A percentile compares a stretch with the other conserved stretches of the same genome.
Evolutionary conservation across 2,888 invertebrate species (phyloP).

Genomic region (Glyphotaelius pellucidus): DNA sequence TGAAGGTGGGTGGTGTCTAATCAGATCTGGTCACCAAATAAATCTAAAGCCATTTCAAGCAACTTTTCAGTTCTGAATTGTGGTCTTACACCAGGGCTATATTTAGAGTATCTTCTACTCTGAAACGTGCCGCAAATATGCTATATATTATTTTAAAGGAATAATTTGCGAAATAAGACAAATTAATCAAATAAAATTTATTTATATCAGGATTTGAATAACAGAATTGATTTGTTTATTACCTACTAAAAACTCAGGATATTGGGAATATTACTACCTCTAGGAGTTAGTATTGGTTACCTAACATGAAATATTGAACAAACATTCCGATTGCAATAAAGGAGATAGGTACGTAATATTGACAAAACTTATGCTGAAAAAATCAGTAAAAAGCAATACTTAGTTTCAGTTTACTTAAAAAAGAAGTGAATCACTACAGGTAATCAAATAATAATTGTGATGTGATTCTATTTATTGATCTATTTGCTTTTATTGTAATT

Average conservation of each 20-base stretch:
- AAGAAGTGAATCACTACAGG: neutral
- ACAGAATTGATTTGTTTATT: neutral
- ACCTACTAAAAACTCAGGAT: neutral
- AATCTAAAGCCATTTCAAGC: no score
- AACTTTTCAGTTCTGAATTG: no score
- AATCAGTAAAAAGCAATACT: neutral
- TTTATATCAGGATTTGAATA: no score
- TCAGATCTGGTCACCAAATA: no score
- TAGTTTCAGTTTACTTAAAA: neutral
- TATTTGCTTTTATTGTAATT: neutral
- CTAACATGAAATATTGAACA: neutral
- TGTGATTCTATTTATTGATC: neutral
- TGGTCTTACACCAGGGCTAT: no score
- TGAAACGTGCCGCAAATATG: no score
- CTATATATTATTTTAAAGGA: no score
- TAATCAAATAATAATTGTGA: neutral
- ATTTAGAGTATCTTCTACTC: no score
- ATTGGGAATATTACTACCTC: neutral
- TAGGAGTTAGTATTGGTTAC: neutral
- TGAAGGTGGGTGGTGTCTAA: no score
- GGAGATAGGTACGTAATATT: constrained; percentile 10
- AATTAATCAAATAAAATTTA: no score
- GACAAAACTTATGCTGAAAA: constrained; percentile 8
- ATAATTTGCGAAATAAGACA: no score
- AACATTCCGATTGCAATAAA: neutral